A percentile compares a stretch with the other conserved stretches of the same genome.
phyloP scores from a whole-genome alignment of 2,888 invertebrate species.

The Eugnorisma glareosa region DNA sequence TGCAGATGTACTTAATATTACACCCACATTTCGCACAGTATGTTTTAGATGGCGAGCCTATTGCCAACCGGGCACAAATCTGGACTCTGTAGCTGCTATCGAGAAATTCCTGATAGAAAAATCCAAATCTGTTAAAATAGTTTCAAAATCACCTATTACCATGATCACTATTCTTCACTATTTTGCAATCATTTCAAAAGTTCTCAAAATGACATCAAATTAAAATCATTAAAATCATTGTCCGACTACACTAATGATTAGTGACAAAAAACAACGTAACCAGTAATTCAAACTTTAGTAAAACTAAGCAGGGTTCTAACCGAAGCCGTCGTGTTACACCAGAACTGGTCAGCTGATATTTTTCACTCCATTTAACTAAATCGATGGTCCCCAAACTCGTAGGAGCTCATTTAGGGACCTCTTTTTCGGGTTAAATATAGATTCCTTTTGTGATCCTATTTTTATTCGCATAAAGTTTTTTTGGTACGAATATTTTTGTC shows the following conservation, averaged over 20 bases:
- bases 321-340: slow-evolving; percentile 68
- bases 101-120: too few relatives aligned
- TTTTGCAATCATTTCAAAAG: neutral
- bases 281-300: slow-evolving; percentile 13
- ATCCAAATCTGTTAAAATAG: neutral
- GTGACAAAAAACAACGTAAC: slow-evolving; percentile 17
- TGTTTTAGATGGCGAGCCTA: too few relatives aligned
- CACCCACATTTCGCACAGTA: too few relatives aligned
- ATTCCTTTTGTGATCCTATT: slow-evolving; percentile 63
- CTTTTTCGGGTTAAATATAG: slow-evolving; percentile 72
- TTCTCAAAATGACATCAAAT: neutral
- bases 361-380: slow-evolving; percentile 85
- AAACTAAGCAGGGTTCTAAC: slow-evolving; percentile 47
- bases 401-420: slow-evolving; percentile 68
- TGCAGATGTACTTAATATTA: too few relatives aligned
- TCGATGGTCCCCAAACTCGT: slow-evolving; percentile 80
- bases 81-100: too few relatives aligned
- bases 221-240: neutral
- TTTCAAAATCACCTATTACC: neutral
- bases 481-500: slow-evolving; percentile 45
- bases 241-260: slow-evolving; percentile 8
- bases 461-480: slow-evolving; percentile 57
- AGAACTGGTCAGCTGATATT: slow-evolving; percentile 82
- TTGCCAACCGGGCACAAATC: too few relatives aligned
- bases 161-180: neutral